phyloP scores from a whole-genome alignment of 1,140 invertebrate species.

The Drosophila varians region DNA sequence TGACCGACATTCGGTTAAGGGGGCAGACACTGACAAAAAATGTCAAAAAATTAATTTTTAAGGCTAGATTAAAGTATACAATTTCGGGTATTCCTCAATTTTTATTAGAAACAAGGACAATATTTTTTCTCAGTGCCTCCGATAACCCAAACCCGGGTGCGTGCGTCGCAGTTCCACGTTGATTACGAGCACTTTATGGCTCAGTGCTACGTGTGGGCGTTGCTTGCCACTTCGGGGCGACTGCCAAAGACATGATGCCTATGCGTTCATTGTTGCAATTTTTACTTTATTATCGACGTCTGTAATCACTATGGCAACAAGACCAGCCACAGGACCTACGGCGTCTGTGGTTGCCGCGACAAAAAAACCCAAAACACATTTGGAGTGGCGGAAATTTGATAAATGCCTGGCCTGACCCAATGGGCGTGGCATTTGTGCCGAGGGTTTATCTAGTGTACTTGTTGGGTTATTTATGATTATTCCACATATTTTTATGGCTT shows the following conservation, averaged over 20 bases:
- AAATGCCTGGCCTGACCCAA: conserved; percentile 53
- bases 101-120: no score
- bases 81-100: no score
- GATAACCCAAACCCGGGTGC: conserved; percentile 29
- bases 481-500: conserved; percentile 41
- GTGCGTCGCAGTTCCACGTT: conserved; percentile 71
- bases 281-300: conserved; percentile 62
- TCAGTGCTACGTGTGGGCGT: conserved; percentile 72
- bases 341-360: conserved; percentile 51
- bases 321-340: no score
- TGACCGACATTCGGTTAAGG: conserved; percentile 14
- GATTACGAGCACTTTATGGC: conserved; percentile 78
- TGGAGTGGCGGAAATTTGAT: conserved; percentile 49
- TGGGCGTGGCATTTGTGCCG: conserved; percentile 55
- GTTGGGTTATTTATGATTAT: conserved; percentile 67
- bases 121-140: conserved; percentile 14
- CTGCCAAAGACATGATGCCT: conserved; percentile 56
- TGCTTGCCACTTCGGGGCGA: conserved; percentile 22
- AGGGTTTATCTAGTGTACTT: conserved; percentile 60
- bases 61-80: no score
- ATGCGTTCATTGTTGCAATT: conserved; percentile 69
- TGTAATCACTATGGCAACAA: conserved; percentile 39
- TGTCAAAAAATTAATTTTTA: no score
- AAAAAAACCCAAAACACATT: conserved; percentile 7
- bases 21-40: conserved; percentile 6